phyloP scores from a whole-genome alignment of 2,888 invertebrate species.

The Lepetodrilus schrolli region DNA sequence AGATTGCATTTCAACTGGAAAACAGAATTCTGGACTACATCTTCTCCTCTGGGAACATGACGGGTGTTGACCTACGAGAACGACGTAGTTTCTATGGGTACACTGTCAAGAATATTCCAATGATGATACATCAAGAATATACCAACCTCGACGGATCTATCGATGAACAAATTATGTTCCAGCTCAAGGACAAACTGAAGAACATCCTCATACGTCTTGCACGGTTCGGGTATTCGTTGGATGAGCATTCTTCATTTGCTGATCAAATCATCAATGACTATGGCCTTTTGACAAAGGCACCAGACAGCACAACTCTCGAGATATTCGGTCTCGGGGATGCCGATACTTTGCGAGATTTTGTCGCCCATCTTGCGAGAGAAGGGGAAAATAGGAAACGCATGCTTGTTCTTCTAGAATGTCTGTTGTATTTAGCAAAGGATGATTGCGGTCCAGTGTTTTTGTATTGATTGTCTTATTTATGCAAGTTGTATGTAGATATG shows the following conservation, averaged over 20 bases:
- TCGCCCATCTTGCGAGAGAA: slow-evolving; percentile 45
- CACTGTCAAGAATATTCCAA: slow-evolving; percentile 60
- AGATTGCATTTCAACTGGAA: slow-evolving; percentile 71
- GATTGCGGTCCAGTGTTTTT: slow-evolving; percentile 57
- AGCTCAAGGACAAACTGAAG: slow-evolving; percentile 48
- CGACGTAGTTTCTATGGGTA: slow-evolving; percentile 64
- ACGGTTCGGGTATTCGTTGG: slow-evolving; percentile 54
- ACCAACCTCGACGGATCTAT: slow-evolving; percentile 37
- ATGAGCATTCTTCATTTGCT: slow-evolving; percentile 52
- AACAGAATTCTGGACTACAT: slow-evolving; percentile 67
- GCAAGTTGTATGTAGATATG: too few species aligned
- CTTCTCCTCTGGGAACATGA: slow-evolving; percentile 44
- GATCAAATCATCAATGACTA: slow-evolving; percentile 65
- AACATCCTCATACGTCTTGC: slow-evolving; percentile 48
- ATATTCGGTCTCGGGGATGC: slow-evolving; percentile 50
- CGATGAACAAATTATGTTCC: slow-evolving; percentile 39
- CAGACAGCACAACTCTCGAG: slow-evolving; percentile 43
- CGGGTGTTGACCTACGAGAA: slow-evolving; percentile 8
- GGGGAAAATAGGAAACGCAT: slow-evolving; percentile 47
- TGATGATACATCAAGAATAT: slow-evolving; percentile 58
- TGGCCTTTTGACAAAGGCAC: slow-evolving; percentile 52
- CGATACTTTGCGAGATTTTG: slow-evolving; percentile 46
- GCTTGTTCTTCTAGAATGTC: slow-evolving; percentile 61
- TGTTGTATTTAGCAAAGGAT: slow-evolving; percentile 55
- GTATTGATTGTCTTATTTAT: too few species aligned